These are phyloP conservation scores for Holcopasites calliopsidis DNA, from an alignment of 1,140 invertebrate genomes.

Conservation along the genomic window DNA sequence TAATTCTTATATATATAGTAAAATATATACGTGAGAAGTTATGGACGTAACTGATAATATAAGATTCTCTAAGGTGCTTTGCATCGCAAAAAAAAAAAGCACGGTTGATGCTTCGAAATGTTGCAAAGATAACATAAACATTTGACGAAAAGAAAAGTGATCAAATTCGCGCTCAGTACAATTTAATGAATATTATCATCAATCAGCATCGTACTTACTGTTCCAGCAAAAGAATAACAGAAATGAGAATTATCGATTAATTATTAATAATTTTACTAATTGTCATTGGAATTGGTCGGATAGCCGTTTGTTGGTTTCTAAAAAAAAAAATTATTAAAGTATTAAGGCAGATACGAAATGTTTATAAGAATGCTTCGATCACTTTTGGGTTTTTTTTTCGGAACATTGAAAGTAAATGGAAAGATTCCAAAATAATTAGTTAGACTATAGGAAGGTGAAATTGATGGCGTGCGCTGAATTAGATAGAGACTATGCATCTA, in stretches of 20 bases:
- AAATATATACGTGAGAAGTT: conserved; percentile 66
- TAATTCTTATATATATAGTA: conserved; percentile 68
- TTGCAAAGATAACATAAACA: conserved; percentile 49
- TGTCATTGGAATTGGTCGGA: conserved; percentile 42
- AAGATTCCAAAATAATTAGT: conserved; percentile 57
- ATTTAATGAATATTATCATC: conserved; percentile 72
- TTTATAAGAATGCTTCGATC: conserved; percentile 30
- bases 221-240: conserved; percentile 51
- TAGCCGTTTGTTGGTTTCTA: conserved; percentile 59
- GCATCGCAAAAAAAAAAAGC: too few relatives aligned
- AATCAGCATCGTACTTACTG: conserved; percentile 74
- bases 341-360: conserved; percentile 65
- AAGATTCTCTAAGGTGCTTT: conserved; percentile 53
- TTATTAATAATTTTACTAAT: conserved; percentile 38
- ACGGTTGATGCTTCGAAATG: conserved; percentile 51
- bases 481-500: conserved; percentile 68
- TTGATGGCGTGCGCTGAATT: conserved; percentile 65
- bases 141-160: conserved; percentile 41
- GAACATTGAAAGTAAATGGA: conserved; percentile 60
- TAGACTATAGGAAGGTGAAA: conserved; percentile 61
- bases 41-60: conserved; percentile 61
- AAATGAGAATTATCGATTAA: conserved; percentile 35
- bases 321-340: conserved; percentile 56
- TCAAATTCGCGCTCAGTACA: conserved; percentile 75
- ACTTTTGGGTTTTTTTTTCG: conserved; percentile 51